These are phyloP conservation scores for Anastrepha ludens DNA, from an alignment of 1,140 invertebrate genomes.

Conservation along the genomic window DNA sequence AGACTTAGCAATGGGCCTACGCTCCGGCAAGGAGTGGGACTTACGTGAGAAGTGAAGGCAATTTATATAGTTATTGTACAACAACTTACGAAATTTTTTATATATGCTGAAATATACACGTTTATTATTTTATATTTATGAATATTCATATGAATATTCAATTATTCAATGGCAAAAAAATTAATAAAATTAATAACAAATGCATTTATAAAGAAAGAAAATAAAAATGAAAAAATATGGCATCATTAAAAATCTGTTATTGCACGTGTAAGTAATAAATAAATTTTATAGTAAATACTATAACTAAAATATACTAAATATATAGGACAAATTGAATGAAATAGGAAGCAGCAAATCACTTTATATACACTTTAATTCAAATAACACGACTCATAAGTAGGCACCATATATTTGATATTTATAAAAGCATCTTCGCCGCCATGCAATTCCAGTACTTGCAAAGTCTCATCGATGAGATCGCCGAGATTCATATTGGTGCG, in stretches of 20 bases:
- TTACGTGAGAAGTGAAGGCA: slow-evolving; percentile 55
- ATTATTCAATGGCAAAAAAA: background rate
- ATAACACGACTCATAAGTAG: slow-evolving; percentile 87
- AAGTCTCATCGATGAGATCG: slow-evolving; percentile 92
- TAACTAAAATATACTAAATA: too few species aligned
- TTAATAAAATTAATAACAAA: background rate
- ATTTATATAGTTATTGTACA: background rate
- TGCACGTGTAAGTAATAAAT: background rate
- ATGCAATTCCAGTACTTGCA: slow-evolving; percentile 91
- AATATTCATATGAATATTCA: background rate
- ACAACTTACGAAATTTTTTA: too few species aligned
- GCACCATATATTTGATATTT: slow-evolving; percentile 97
- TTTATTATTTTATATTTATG: slow-evolving; percentile 7
- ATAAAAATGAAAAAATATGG: background rate
- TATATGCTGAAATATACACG: background rate
- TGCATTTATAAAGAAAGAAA: background rate
- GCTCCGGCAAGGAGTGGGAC: slow-evolving; percentile 56
- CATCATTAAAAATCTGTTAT: background rate
- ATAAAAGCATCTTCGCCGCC: slow-evolving; percentile 98
- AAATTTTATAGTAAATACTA: too few species aligned
- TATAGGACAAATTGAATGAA: too few species aligned
- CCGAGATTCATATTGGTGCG: slow-evolving; percentile 85
- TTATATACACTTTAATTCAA: slow-evolving; percentile 62
- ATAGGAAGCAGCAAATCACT: too few species aligned
- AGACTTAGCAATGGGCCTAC: slow-evolving; percentile 57